A percentile compares a stretch with the other conserved stretches of the same genome.
These are phyloP conservation scores for Channa argus DNA, from an alignment of 2,113 vertebrate species.

Conservation along the genomic window DNA sequence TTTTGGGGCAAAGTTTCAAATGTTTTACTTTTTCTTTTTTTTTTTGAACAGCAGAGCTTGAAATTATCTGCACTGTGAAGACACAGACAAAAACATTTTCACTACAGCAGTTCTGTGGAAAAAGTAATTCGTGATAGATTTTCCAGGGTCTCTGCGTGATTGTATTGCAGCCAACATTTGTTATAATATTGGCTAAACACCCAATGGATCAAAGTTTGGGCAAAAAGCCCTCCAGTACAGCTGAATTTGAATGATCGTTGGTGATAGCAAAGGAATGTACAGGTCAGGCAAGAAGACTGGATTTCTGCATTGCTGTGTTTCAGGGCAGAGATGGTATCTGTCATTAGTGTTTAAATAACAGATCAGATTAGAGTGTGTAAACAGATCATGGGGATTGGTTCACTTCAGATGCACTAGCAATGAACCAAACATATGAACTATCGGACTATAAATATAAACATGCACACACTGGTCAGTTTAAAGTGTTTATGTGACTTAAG, in stretches of 20 bases:
- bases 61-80: slow-evolving; percentile 60
- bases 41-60: slow-evolving; percentile 63
- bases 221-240: neutral
- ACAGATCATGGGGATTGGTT: slow-evolving; percentile 21
- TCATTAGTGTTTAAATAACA: slow-evolving; percentile 40
- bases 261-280: slow-evolving; percentile 42
- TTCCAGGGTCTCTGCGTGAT: neutral
- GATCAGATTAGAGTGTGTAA: slow-evolving; percentile 40
- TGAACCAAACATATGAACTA: slow-evolving; percentile 19
- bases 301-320: slow-evolving; percentile 26
- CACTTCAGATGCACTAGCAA: slow-evolving; percentile 4
- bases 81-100: slow-evolving; percentile 39
- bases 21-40: slow-evolving; percentile 29
- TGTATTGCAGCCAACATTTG: slow-evolving; percentile 25
- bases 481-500: slow-evolving; percentile 35
- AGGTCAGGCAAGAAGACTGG: slow-evolving; percentile 7
- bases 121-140: slow-evolving; percentile 52
- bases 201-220: slow-evolving; percentile 6
- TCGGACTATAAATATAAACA: slow-evolving; percentile 18
- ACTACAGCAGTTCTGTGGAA: slow-evolving; percentile 16
- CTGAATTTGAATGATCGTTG: slow-evolving; percentile 16
- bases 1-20: slow-evolving; percentile 46
- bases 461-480: slow-evolving; percentile 18
- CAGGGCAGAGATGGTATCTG: slow-evolving; percentile 27
- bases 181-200: slow-evolving; percentile 47